Percentiles rank a stretch among this genome's conserved stretches.
Conservation (phyloP, 2,797 vertebrate genomes). For the Spea hammondii region DNA sequence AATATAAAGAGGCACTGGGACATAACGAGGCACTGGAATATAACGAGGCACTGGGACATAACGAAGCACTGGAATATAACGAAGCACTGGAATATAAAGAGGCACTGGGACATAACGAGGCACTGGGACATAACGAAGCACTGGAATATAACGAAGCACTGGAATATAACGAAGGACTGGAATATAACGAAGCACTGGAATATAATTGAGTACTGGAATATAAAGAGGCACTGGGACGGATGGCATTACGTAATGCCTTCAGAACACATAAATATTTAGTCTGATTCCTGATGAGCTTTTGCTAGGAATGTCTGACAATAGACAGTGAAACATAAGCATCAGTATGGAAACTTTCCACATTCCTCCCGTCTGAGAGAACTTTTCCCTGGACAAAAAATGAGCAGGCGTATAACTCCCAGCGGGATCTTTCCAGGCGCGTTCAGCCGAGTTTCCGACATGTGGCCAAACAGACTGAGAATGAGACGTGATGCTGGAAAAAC, state of each 20-base stretch:
- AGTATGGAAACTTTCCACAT: slow-evolving; percentile 47
- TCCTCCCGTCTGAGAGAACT: slow-evolving; percentile 29
- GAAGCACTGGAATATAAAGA: no score
- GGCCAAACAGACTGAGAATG: slow-evolving; percentile 13
- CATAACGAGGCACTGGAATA: no score
- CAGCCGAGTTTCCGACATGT: slow-evolving; percentile 15
- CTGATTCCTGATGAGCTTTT: slow-evolving; percentile 47
- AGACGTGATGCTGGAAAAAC: not conserved
- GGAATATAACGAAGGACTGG: no score
- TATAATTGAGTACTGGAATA: not conserved
- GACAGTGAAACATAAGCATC: slow-evolving; percentile 42
- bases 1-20: no score
- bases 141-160: no score
- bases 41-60: no score
- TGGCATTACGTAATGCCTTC: slow-evolving; percentile 44
- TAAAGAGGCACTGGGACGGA: slow-evolving; percentile 13
- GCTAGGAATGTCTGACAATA: slow-evolving; percentile 30
- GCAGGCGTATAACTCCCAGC: slow-evolving; percentile 36
- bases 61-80: no score
- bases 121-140: no score
- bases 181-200: no score
- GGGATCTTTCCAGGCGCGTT: slow-evolving; percentile 32
- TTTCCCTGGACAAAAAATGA: slow-evolving; percentile 29
- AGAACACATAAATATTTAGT: slow-evolving; percentile 49
- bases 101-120: no score